Percentiles rank a stretch among this genome's conserved stretches.
phyloP scores from a whole-genome alignment of 2,113 vertebrate genomes.

The Salvator merianae region DNA sequence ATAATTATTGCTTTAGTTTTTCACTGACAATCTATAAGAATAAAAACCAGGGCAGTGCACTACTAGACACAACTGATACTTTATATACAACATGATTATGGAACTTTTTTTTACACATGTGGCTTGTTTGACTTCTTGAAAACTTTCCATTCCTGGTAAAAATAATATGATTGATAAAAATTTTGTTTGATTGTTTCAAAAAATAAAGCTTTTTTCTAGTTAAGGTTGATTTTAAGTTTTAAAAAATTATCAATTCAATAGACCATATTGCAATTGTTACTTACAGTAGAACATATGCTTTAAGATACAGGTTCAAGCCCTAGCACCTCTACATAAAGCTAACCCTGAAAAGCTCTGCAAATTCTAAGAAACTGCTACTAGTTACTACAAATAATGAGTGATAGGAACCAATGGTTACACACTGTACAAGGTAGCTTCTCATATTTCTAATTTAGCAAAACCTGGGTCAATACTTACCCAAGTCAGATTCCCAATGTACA shows the following conservation, averaged over 20 bases:
- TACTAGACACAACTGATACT: background rate
- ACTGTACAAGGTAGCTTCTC: background rate
- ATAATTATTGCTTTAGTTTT: background rate
- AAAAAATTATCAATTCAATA: background rate
- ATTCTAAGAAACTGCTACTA: too few relatives aligned
- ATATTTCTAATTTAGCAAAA: background rate
- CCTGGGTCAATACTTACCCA: conserved; percentile 82
- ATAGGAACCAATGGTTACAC: background rate
- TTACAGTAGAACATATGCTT: background rate
- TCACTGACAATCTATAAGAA: background rate
- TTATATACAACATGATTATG: background rate
- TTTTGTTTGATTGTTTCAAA: background rate
- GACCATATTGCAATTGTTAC: background rate
- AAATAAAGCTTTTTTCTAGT: background rate
- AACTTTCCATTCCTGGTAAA: too few relatives aligned
- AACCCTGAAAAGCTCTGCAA: background rate
- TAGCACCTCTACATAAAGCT: background rate
- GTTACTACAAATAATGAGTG: background rate
- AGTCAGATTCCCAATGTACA: conserved; percentile 97
- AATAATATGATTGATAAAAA: background rate
- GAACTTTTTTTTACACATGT: background rate
- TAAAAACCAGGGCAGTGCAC: background rate
- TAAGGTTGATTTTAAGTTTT: too few relatives aligned
- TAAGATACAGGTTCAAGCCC: background rate
- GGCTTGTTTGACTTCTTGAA: too few relatives aligned